Evolutionary conservation across 2,888 invertebrate genomes (phyloP), one percentile per base, ranked within the genome.

Genomic region (Orthosia cruda): DNA sequence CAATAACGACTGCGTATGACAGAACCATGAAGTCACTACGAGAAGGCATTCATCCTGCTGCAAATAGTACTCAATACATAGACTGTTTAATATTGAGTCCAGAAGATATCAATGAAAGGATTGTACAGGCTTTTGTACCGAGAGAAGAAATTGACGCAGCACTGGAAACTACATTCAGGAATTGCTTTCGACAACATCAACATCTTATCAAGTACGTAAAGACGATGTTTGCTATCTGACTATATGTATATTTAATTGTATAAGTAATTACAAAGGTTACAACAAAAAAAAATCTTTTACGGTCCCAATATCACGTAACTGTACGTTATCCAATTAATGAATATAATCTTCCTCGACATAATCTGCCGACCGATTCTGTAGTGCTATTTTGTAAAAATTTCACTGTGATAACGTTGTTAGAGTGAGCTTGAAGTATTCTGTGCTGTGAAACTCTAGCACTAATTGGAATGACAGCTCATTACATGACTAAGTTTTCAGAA

Each of bases 111-210:
- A 89, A 89, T 68, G 94, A 95, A 88, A 87, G 63, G 70, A 88
- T 92, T 58, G 92, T 95, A 9, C 88, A 86, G 82, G 81, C 82
- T 50, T 91, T 91, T 85, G 91, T 91, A 68, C 85, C 91, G 3
- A 85, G 92, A 62, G 71, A 91, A 83, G 91, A 95, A 88, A 94
- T 96, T 75, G 94, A 95, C 80, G 83, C 80, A 23, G 93, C 93
- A n/a, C 86, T 96, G 77, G 91, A 94, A 87, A 89, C 83, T 55
- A 89, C 92, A 45, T 86, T 96, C 61, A 89, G 87, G 77, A 91
- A 88, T 81, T 96, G 95, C 87, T 91, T 96, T 85, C 91, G 88
- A 18, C 96, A 96, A 88, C 96, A 96, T 83, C 96, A 96, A 85
- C 65, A 93, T 64, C 89, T 96, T 16, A 95, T 96, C 75, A 91